Conservation (phyloP, 2,888 invertebrate genomes). For the Alviniconcha strummeri region DNA sequence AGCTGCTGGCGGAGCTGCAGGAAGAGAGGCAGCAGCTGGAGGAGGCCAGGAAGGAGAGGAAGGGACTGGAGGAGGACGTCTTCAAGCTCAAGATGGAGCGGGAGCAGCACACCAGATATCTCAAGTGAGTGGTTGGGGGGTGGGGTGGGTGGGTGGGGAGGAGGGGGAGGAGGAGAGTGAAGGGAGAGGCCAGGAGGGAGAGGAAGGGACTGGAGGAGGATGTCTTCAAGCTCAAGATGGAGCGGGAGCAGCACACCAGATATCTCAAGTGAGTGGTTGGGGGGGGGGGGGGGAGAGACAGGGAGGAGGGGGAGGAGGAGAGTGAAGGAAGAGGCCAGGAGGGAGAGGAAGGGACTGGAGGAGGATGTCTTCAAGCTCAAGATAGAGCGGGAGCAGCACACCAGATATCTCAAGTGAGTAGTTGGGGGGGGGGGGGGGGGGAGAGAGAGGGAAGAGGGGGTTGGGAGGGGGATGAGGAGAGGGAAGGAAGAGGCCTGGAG, state of each 20-base stretch:
- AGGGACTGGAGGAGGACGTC: constrained; percentile 63
- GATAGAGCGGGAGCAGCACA: constrained; percentile 59
- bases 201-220: constrained; percentile 61
- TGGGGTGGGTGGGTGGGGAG: no score
- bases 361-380: constrained; percentile 63
- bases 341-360: constrained; percentile 61
- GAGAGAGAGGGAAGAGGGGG: no score
- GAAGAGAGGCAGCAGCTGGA: constrained; percentile 61
- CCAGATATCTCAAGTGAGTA: constrained; percentile 58
- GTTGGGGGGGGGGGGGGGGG: no score
- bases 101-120: constrained; percentile 59
- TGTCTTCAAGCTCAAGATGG: constrained; percentile 62
- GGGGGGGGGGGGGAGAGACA: no score
- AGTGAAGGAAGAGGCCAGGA: constrained; percentile 60
- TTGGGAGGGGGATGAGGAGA: constrained; percentile 49
- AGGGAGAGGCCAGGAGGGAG: constrained; percentile 61
- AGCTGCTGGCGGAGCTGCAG: constrained; percentile 58
- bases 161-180: constrained; percentile 50
- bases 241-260: constrained; percentile 56
- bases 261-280: constrained; percentile 56
- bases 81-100: constrained; percentile 61
- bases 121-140: constrained; percentile 49
- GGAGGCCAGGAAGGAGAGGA: constrained; percentile 57
- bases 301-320: no score
- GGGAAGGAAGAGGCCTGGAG: constrained; percentile 60